A percentile compares a stretch with the other conserved stretches of the same genome.
Conservation (phyloP, 2,113 vertebrate genomes). For the Podiceps cristatus region DNA sequence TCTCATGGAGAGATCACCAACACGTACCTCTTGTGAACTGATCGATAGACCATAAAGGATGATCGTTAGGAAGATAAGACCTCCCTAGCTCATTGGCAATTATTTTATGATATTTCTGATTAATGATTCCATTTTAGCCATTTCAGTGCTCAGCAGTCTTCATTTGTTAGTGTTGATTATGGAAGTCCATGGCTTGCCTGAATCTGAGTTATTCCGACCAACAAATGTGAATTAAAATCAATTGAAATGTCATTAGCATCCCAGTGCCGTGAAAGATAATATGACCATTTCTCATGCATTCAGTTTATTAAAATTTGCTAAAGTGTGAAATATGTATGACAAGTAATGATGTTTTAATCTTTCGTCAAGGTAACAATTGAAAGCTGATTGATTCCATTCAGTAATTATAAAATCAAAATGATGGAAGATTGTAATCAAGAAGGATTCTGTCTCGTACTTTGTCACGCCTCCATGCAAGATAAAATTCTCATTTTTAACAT, state of each 20-base stretch:
- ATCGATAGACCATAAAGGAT: constrained; percentile 62
- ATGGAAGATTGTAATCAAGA: constrained; percentile 84
- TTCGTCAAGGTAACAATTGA: constrained; percentile 83
- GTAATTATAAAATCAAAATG: constrained; percentile 85
- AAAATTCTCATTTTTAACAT: constrained; percentile 78
- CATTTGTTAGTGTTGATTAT: constrained; percentile 77
- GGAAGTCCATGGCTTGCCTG: constrained; percentile 56
- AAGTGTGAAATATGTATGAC: constrained; percentile 81
- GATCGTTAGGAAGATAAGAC: constrained; percentile 66
- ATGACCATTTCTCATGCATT: constrained; percentile 78
- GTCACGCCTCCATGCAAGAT: constrained; percentile 73
- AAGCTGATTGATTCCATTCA: constrained; percentile 84
- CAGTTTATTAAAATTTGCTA: constrained; percentile 84
- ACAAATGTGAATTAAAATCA: constrained; percentile 80
- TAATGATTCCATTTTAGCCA: constrained; percentile 72
- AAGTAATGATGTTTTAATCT: constrained; percentile 83
- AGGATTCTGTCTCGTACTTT: constrained; percentile 74
- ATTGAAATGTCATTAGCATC: constrained; percentile 80
- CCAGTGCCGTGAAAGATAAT: constrained; percentile 74
- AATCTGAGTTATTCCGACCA: constrained; percentile 76
- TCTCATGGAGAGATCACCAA: constrained; percentile 39
- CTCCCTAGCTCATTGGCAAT: constrained; percentile 62
- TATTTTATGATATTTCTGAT: constrained; percentile 76
- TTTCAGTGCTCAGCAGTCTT: constrained; percentile 73
- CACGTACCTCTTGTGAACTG: constrained; percentile 37